A percentile compares a stretch with the other conserved stretches of the same genome.
These are phyloP conservation scores for Ammodytes dubius DNA, from an alignment of 2,113 vertebrate species.

Conservation along the genomic window DNA sequence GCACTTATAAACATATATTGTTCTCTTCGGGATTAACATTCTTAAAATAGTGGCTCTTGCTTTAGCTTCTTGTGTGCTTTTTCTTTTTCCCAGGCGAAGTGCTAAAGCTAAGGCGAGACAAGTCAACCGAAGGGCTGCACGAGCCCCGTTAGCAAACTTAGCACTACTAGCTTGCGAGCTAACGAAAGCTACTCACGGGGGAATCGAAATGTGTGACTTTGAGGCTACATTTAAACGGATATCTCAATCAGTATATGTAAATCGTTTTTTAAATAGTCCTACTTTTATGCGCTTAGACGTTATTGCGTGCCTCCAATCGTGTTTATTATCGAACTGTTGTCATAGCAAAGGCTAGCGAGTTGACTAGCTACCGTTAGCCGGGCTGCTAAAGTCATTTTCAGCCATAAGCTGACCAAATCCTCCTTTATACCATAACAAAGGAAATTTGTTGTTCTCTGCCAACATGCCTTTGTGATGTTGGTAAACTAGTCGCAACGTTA, in stretches of 20 bases:
- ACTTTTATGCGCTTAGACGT: background rate
- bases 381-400: constrained; percentile 77
- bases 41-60: background rate
- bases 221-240: background rate
- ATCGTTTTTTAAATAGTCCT: background rate
- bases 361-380: constrained; percentile 75
- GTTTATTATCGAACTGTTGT: constrained; percentile 62
- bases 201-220: constrained; percentile 50
- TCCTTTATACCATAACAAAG: constrained; percentile 64
- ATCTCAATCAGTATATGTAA: background rate
- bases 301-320: fast-evolving
- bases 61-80: background rate
- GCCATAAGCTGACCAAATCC: constrained; percentile 78
- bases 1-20: fast-evolving
- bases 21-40: fast-evolving
- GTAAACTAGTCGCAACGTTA: background rate
- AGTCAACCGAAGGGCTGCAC: constrained; percentile 72
- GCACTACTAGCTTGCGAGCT: constrained; percentile 66
- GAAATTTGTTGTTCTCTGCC: constrained; percentile 28
- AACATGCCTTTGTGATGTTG: background rate
- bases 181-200: constrained; percentile 45
- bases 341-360: constrained; percentile 66
- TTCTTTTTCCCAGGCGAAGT: constrained; percentile 21
- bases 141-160: constrained; percentile 73
- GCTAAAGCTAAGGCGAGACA: constrained; percentile 32